These are phyloP conservation scores for Synchiropus splendidus DNA, from an alignment of 2,113 vertebrate species.

Conservation along the genomic window DNA sequence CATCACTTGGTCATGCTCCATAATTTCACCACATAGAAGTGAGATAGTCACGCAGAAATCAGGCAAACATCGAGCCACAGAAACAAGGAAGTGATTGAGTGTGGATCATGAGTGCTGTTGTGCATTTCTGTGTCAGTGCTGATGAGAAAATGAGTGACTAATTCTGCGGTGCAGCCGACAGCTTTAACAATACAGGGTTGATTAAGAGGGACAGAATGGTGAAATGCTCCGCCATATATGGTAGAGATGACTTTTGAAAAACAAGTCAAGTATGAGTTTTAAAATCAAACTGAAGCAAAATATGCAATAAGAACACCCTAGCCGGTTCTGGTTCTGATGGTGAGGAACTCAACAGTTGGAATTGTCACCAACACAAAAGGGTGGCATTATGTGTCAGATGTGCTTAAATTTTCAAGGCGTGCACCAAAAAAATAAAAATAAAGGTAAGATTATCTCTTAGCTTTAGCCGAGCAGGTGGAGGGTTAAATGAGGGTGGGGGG, in stretches of 20 bases:
- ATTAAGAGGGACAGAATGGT: constrained; percentile 34
- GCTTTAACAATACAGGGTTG: constrained; percentile 41
- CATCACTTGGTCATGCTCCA: constrained; percentile 23
- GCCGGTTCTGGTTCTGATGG: no score
- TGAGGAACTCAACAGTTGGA: no score
- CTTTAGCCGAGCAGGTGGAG: constrained; percentile 20
- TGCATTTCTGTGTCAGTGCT: constrained; percentile 36
- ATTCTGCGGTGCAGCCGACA: constrained; percentile 45
- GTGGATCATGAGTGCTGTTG: constrained; percentile 25
- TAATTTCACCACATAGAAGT: constrained; percentile 6
- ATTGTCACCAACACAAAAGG: constrained; percentile 34
- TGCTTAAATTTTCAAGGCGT: constrained; percentile 47
- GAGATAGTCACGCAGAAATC: constrained; percentile 20
- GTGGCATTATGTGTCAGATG: constrained; percentile 33
- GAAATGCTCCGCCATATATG: constrained; percentile 28
- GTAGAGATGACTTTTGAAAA: background rate
- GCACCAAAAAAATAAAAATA: constrained; percentile 5
- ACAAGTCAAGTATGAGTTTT: background rate
- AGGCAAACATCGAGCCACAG: constrained; percentile 25
- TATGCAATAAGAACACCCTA: constrained; percentile 9
- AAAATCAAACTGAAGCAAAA: background rate
- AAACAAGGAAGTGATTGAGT: constrained; percentile 41
- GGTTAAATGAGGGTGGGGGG: constrained; percentile 14
- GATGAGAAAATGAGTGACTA: constrained; percentile 55
- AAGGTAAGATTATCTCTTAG: constrained; percentile 31